Conservation (phyloP, 2,888 invertebrate genomes). For the Apoda limacodes region DNA sequence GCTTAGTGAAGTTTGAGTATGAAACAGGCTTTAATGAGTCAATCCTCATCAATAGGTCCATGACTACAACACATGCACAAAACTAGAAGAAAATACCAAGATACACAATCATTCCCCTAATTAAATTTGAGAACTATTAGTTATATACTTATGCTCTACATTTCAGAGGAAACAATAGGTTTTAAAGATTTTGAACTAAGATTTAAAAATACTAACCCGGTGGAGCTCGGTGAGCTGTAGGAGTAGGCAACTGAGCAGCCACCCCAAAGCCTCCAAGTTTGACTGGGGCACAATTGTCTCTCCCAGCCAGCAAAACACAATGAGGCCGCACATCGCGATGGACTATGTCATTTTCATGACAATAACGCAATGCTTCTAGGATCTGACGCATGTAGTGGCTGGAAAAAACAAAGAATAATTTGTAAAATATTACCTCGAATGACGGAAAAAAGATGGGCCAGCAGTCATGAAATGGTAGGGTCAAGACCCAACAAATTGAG, state of each 20-base stretch:
- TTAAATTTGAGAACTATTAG: no score
- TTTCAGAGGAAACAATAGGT: no score
- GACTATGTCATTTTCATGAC: constrained; percentile 97
- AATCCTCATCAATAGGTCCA: no score
- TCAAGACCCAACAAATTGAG: no score
- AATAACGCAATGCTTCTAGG: constrained; percentile 95
- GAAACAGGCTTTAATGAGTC: no score
- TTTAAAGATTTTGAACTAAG: no score
- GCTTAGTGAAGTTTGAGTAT: no score
- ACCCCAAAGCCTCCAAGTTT: constrained; percentile 98
- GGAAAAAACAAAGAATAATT: constrained; percentile 35
- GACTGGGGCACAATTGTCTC: constrained; percentile 98
- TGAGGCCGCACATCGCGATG: constrained; percentile 98
- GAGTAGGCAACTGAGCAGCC: constrained; percentile 91
- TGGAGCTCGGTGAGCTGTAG: constrained; percentile 67
- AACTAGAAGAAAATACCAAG: no score
- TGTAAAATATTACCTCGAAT: not conserved
- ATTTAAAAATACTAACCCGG: constrained; percentile 41
- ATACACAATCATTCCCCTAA: no score
- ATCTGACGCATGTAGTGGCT: constrained; percentile 99
- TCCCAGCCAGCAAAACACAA: constrained; percentile 93
- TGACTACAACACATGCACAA: no score
- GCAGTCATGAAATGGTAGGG: not conserved
- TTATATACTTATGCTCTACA: no score
- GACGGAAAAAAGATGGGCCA: constrained; percentile 3